Evolutionary conservation across 2,113 vertebrate species (phyloP).

Genomic region (Notarius lentiginosus): DNA sequence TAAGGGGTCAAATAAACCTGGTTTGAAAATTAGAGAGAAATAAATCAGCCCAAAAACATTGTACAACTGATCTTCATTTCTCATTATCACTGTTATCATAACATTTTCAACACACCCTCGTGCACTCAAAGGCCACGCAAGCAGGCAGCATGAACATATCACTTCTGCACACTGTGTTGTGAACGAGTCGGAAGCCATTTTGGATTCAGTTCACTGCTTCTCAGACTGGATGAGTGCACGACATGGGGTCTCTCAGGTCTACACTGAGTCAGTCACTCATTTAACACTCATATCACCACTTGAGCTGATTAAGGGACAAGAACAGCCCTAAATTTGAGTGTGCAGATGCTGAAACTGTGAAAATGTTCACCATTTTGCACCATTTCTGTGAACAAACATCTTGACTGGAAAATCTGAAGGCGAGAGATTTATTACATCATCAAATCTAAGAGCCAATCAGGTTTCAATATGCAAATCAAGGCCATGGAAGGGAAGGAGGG

Average conservation of each 20-base stretch:
- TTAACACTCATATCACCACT: not conserved
- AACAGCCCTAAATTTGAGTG: not conserved
- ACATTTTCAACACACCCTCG: not conserved
- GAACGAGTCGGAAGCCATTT: not conserved
- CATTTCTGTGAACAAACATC: not conserved
- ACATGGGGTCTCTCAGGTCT: not conserved
- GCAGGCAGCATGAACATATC: not conserved
- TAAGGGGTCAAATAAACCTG: slow-evolving; percentile 50
- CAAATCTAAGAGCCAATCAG: not conserved
- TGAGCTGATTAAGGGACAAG: too few relatives aligned
- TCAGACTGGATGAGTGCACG: not conserved
- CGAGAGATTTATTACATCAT: not conserved
- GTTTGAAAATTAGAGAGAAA: slow-evolving; percentile 1
- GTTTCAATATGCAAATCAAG: not conserved
- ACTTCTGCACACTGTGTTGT: not conserved
- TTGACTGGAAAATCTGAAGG: not conserved
- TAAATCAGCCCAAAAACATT: not conserved
- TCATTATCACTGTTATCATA: not conserved
- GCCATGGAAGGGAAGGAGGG: not conserved
- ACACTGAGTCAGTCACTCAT: not conserved
- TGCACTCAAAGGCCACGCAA: not conserved
- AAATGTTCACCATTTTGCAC: not conserved
- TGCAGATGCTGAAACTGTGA: not conserved
- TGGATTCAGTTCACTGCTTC: not conserved
- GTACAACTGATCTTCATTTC: not conserved